phyloP scores from a whole-genome alignment of 2,888 invertebrate genomes.

The Pterostichus niger region DNA sequence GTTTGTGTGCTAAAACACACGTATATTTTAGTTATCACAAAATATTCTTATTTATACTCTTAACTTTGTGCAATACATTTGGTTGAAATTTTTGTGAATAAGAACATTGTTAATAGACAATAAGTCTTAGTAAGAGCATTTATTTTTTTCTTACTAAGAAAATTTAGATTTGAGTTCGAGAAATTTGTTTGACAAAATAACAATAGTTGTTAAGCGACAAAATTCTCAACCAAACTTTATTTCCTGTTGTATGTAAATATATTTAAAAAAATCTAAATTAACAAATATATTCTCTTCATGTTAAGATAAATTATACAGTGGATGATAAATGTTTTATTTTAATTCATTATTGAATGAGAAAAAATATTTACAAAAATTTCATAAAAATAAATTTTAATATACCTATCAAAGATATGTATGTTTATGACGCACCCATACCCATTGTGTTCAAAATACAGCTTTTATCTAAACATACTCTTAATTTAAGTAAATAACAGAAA shows the following conservation, averaged over 20 bases:
- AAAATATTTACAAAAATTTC: conserved; percentile 63
- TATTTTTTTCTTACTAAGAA: conserved; percentile 59
- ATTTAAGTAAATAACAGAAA: conserved; percentile 64
- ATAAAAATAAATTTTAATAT: conserved; percentile 65
- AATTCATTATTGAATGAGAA: conserved; percentile 60
- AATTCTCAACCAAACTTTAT: conserved; percentile 61
- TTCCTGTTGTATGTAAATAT: conserved; percentile 63
- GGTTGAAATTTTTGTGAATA: conserved; percentile 64
- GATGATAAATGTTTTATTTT: conserved; percentile 63
- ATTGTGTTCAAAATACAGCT: conserved; percentile 62
- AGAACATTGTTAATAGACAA: conserved; percentile 61
- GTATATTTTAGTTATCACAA: conserved; percentile 67
- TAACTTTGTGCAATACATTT: conserved; percentile 66
- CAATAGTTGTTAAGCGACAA: conserved; percentile 55
- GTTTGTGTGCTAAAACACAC: conserved; percentile 56
- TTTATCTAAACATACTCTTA: conserved; percentile 49
- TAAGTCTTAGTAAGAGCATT: conserved; percentile 62
- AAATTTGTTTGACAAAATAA: conserved; percentile 26
- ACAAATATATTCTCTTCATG: conserved; percentile 62
- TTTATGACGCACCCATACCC: conserved; percentile 65
- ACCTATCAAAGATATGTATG: conserved; percentile 60
- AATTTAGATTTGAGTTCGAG: conserved; percentile 28
- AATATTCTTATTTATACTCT: conserved; percentile 64
- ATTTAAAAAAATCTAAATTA: conserved; percentile 61
- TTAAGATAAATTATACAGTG: conserved; percentile 65